Evolutionary conservation across 1,140 invertebrate species (phyloP), one percentile per base, ranked within the genome.

Genomic region (Zaprionus capensis): DNA sequence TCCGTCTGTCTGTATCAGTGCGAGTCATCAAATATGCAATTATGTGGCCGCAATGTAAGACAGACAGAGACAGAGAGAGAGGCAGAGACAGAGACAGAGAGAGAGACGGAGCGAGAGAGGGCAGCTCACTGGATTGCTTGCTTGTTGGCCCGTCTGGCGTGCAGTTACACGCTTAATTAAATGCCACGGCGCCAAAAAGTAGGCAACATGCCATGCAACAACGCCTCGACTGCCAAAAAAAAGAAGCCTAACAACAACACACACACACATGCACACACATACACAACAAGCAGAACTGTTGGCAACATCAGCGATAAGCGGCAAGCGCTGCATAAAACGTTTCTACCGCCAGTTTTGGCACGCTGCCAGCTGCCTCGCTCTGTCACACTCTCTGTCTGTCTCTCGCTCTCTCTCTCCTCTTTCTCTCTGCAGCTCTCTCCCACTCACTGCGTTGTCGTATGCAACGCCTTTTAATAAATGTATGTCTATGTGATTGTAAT

Each of bases 161-260:
- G 82, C 85, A 88, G 78, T 88, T 88, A 84, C 85, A 88, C 84
- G 84, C 84, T 90, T 88, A 88, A 88, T 88, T 90, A 90, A 88
- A 88, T 90, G 81, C 75, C 75, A 72, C 49, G 63, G 63, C 74
- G 75, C 85, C 69, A 75, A 73, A 84, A 84, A 79, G 75, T 70
- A 78, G 78, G 84, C 83, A 86, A 76, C 78, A 67, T 83, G 80
- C 80, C 81, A 83, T 82, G 74, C 78, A 28, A 31, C 59, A 62
- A 62, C 38, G 66, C 67, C 49, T 51, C 46, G 20, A 22, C 12
- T 51, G 46, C 46, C 46, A 51, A 51, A 51, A 51, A 49, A 49
- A 46, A 7, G 7, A 9, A 9, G 7, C 28, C 28, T 31, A 71
- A 20, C 68, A 66, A 12, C 58, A 66, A 28, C 55, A 26, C 51